These are phyloP conservation scores for Campylorhamphus procurvoides DNA, from an alignment of 2,113 vertebrate species.

Conservation along the genomic window DNA sequence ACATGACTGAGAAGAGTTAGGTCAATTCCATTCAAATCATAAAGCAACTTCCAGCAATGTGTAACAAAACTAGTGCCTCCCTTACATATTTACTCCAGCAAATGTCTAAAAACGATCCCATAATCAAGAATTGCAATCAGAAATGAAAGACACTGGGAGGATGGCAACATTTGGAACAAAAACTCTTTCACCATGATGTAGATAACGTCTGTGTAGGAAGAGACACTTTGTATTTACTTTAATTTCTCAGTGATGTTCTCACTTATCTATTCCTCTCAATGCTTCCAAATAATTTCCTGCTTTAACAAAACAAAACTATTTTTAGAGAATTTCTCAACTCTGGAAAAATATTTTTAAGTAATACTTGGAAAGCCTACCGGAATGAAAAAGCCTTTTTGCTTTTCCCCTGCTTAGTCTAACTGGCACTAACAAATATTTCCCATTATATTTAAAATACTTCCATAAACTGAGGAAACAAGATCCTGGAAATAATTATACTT, in stretches of 20 bases:
- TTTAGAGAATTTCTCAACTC: background rate
- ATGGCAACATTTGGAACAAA: background rate
- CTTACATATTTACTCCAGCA: background rate
- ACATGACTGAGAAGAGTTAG: background rate
- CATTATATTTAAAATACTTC: background rate
- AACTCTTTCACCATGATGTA: background rate
- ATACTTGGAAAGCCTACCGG: background rate
- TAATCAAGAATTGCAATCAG: background rate
- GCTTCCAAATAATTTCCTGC: slow-evolving; percentile 1
- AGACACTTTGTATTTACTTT: background rate
- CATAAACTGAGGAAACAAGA: background rate
- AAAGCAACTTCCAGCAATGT: slow-evolving; percentile 29
- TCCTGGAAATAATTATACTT: background rate
- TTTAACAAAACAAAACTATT: slow-evolving; percentile 20
- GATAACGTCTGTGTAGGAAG: slow-evolving; percentile 5
- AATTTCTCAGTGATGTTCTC: background rate
- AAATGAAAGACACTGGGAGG: background rate
- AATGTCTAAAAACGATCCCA: background rate
- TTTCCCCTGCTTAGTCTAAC: background rate
- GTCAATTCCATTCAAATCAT: slow-evolving; percentile 18
- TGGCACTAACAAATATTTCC: background rate
- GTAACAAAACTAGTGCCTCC: slow-evolving; percentile 42
- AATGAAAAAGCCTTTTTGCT: background rate
- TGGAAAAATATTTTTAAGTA: background rate
- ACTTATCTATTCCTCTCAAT: background rate